These are phyloP conservation scores for Ceratina japonica DNA, from an alignment of 1,140 invertebrate species.

Conservation along the genomic window DNA sequence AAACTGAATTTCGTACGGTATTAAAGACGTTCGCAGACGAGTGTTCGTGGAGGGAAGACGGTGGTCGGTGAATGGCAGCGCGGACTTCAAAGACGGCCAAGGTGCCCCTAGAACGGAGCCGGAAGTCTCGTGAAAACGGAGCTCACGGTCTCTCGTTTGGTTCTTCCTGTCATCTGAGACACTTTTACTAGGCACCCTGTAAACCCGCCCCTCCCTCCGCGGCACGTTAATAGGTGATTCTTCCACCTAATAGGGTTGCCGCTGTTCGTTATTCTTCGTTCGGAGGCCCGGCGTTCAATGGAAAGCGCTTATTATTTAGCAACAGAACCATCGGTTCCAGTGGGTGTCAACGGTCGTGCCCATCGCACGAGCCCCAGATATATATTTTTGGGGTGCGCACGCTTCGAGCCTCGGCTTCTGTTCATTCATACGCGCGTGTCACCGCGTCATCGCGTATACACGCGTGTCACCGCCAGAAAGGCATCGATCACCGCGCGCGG, in stretches of 20 bases:
- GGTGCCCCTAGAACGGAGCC: conserved; percentile 28
- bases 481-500: background rate
- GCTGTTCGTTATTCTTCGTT: conserved; percentile 50
- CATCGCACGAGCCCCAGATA: conserved; percentile 41
- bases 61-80: background rate
- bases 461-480: conserved; percentile 19
- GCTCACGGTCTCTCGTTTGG: conserved; percentile 37
- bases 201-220: conserved; percentile 46
- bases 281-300: background rate
- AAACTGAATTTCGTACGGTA: background rate
- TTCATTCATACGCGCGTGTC: background rate
- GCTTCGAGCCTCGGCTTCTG: background rate
- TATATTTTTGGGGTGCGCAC: conserved; percentile 30
- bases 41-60: background rate
- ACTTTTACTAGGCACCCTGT: conserved; percentile 45
- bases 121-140: conserved; percentile 59
- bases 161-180: conserved; percentile 65
- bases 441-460: background rate
- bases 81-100: conserved; percentile 19
- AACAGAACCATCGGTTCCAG: conserved; percentile 2
- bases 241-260: conserved; percentile 50
- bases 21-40: background rate
- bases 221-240: conserved; percentile 56
- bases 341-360: conserved; percentile 45
- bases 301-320: conserved; percentile 50